phyloP scores from a whole-genome alignment of 1,140 invertebrate genomes.

The Zaprionus kolodkinae region DNA sequence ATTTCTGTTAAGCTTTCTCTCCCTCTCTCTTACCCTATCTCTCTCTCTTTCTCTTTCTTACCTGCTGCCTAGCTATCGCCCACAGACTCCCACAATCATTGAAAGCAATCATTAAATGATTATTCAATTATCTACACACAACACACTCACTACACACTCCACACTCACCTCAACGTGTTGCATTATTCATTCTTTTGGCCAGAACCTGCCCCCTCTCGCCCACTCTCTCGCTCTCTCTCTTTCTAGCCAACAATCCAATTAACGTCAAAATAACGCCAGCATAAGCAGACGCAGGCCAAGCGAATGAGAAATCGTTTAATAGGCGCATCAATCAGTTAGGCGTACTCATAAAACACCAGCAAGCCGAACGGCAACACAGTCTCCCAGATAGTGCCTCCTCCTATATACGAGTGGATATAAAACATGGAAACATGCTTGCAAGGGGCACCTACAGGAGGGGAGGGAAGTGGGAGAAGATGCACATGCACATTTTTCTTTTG shows the following conservation, averaged over 20 bases:
- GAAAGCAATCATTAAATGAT: constrained; percentile 58
- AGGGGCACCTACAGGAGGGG: neutral
- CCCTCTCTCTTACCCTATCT: neutral
- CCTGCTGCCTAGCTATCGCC: neutral
- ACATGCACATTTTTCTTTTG: constrained; percentile 73
- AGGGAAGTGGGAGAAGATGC: constrained; percentile 33
- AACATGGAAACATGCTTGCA: constrained; percentile 57
- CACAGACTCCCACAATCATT: constrained; percentile 35
- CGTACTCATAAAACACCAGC: constrained; percentile 73
- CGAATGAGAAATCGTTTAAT: constrained; percentile 69
- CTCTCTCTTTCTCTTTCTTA: neutral
- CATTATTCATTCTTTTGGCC: constrained; percentile 48
- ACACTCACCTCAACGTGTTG: constrained; percentile 34
- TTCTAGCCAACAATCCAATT: constrained; percentile 59
- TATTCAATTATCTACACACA: constrained; percentile 58
- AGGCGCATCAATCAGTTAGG: constrained; percentile 75
- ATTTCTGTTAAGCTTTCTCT: constrained; percentile 13
- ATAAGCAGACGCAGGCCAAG: constrained; percentile 22
- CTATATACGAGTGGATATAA: constrained; percentile 66
- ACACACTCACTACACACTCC: constrained; percentile 5
- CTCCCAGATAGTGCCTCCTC: neutral
- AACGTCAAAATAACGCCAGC: constrained; percentile 69
- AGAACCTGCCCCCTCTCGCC: neutral
- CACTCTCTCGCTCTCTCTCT: neutral
- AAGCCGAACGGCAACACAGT: constrained; percentile 19